phyloP scores from a whole-genome alignment of 2,888 invertebrate species.

The Thecocarcelia acutangulata region DNA sequence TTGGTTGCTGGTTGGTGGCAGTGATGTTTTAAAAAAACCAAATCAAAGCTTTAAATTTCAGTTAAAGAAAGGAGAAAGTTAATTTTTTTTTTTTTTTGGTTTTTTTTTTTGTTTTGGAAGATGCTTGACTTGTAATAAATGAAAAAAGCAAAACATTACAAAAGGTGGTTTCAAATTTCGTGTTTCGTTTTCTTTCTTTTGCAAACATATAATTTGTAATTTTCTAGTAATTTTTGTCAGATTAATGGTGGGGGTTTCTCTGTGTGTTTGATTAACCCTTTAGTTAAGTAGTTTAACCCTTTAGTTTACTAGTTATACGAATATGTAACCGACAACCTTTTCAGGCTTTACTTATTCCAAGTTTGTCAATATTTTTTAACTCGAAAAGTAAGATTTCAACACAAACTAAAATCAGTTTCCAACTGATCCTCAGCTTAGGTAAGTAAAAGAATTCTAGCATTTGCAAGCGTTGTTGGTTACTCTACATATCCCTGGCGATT shows the following conservation, averaged over 20 bases:
- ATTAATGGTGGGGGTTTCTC: conserved; percentile 14
- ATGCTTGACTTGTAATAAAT: conserved; percentile 18
- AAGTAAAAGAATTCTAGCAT: no score
- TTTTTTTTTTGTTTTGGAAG: conserved; percentile 43
- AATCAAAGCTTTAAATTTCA: conserved; percentile 64
- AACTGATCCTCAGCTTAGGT: no score
- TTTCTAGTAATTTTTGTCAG: conserved; percentile 42
- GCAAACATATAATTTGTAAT: conserved; percentile 59
- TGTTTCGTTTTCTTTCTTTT: conserved; percentile 17
- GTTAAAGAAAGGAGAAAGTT: conserved; percentile 67
- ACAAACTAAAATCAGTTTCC: no score
- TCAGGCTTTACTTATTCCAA: no score
- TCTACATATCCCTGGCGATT: no score
- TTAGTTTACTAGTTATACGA: no score
- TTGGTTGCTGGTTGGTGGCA: conserved; percentile 3
- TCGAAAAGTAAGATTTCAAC: no score
- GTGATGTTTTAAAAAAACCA: conserved; percentile 23
- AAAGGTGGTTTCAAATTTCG: conserved; percentile 58
- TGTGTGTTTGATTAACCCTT: conserved; percentile 52
- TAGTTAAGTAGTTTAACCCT: no score
- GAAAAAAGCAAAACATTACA: conserved; percentile 10
- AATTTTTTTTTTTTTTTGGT: conserved; percentile 31
- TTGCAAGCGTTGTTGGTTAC: no score
- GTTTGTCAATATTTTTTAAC: no score
- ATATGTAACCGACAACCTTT: no score